Evolutionary conservation across 2,797 vertebrate species (phyloP), one percentile per base, ranked within the genome.

Genomic region (Gorsachius magnificus): DNA sequence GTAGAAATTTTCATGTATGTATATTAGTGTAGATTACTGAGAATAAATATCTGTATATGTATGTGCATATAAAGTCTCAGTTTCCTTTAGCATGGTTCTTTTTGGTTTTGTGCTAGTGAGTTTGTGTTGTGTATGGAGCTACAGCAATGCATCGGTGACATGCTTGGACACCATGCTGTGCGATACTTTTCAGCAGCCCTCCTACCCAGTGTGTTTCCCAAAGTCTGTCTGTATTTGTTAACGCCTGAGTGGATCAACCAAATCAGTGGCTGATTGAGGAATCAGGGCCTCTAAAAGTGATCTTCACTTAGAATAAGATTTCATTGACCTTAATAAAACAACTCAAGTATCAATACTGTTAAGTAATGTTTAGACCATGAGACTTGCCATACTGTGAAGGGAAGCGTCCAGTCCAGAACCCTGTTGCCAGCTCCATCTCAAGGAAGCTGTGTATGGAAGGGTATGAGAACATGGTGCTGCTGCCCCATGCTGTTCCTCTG

Each of bases 61-160:
- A 3, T 2, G 0, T 1, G 4, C 13, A 12, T 29, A 33, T 5
- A 3, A 65, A 26, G 13, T 20, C 45, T 31, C 16, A 15, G 2
- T 6, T 66, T 48, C 29, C 41, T 60, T 19, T 8, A 3, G 35
- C 19, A 20, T 1, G 25, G 6, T 15, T 26, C 9, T 36, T 26
- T 15, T 6, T n/a, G 28, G 8, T 5, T 53, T 51, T 21, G 12
- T 21, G 51, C 5, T 48, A 3, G 24, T 14, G 15, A 16, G 17
- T 41, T 48, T 63, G 35, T 72, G 53, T 3, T 36, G 11, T 7
- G 8, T 3, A 2, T 31, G 56, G 64, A 72, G 29, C 38, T 19
- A 9, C 43, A 56, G n/a, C 36, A 18, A 5, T 53, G 11, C 0
- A 0, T 4, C 2, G 0, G 66, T 46, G 76, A 6, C 35, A 4